Conservation (phyloP, 1,140 invertebrate species). For the Aphaenogaster ashmeadi region DNA sequence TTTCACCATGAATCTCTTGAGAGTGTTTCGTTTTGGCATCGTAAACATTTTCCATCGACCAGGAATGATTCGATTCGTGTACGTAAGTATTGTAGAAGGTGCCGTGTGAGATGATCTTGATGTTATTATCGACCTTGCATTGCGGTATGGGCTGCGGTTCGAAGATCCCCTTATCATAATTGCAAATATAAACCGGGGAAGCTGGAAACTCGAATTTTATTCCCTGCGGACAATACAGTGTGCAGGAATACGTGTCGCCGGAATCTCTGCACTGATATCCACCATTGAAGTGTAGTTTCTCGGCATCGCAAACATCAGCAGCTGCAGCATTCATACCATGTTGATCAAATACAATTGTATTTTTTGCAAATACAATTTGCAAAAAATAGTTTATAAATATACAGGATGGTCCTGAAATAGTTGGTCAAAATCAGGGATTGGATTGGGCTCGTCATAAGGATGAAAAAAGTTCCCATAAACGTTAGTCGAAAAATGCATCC, state of each 20-base stretch:
- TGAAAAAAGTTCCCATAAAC: no score
- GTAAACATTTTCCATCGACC: constrained; percentile 67
- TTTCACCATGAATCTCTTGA: not conserved
- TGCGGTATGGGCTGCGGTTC: constrained; percentile 91
- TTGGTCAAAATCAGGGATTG: no score
- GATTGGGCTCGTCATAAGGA: no score
- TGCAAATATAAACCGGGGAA: constrained; percentile 90
- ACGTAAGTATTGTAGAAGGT: constrained; percentile 70
- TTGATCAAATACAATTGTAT: not conserved
- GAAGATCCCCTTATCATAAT: constrained; percentile 90
- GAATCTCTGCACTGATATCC: constrained; percentile 91
- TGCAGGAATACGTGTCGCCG: constrained; percentile 89
- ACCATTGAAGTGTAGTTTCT: constrained; percentile 92
- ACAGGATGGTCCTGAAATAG: no score
- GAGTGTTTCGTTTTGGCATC: constrained; percentile 6
- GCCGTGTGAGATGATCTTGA: constrained; percentile 80
- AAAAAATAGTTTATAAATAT: constrained; percentile 16
- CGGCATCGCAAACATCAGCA: constrained; percentile 88
- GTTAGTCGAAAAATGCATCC: no score
- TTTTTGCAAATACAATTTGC: not conserved
- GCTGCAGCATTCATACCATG: constrained; percentile 84
- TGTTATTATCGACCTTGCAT: constrained; percentile 89
- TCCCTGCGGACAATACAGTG: constrained; percentile 90
- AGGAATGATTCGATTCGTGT: constrained; percentile 74
- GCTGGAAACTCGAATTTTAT: constrained; percentile 89